These are phyloP conservation scores for Drosophila dunni DNA, from an alignment of 1,140 invertebrate genomes.

Conservation along the genomic window DNA sequence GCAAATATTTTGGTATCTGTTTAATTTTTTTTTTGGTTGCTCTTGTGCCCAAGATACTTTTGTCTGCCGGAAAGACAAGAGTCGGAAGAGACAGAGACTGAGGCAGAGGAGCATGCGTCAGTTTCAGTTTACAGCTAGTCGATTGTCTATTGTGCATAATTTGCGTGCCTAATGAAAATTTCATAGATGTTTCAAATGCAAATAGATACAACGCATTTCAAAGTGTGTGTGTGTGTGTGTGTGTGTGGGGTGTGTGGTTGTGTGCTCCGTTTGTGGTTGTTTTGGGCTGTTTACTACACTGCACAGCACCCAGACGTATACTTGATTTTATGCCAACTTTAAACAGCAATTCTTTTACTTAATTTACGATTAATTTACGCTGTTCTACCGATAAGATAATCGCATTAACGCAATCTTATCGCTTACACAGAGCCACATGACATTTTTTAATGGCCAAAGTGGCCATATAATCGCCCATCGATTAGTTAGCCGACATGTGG, in stretches of 20 bases:
- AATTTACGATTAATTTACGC: constrained; percentile 1
- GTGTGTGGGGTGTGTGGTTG: not conserved
- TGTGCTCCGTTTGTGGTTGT: not conserved
- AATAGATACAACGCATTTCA: constrained; percentile 42
- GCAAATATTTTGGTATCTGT: constrained; percentile 45
- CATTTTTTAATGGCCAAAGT: constrained; percentile 35
- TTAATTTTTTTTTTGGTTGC: constrained; percentile 17
- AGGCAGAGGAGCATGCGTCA: constrained; percentile 3
- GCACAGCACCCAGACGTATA: not conserved
- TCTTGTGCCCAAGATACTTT: constrained; percentile 42
- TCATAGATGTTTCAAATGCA: constrained; percentile 59
- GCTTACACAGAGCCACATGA: constrained; percentile 20
- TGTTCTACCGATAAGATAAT: constrained; percentile 30
- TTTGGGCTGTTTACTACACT: constrained; percentile 2
- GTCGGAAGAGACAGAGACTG: not conserved
- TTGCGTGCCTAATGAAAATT: constrained; percentile 67
- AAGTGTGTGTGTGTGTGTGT: constrained; percentile 2
- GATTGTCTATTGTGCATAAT: constrained; percentile 57
- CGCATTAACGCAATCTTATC: constrained; percentile 10
- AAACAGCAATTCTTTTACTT: not conserved
- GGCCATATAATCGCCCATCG: constrained; percentile 7
- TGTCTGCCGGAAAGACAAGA: constrained; percentile 30
- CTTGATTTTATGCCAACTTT: constrained; percentile 1
- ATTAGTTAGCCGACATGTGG: constrained; percentile 7
- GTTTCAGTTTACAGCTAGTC: constrained; percentile 15